Evolutionary conservation across 1,140 invertebrate species (phyloP).

Genomic region (Pogonognathellus flavescens): DNA sequence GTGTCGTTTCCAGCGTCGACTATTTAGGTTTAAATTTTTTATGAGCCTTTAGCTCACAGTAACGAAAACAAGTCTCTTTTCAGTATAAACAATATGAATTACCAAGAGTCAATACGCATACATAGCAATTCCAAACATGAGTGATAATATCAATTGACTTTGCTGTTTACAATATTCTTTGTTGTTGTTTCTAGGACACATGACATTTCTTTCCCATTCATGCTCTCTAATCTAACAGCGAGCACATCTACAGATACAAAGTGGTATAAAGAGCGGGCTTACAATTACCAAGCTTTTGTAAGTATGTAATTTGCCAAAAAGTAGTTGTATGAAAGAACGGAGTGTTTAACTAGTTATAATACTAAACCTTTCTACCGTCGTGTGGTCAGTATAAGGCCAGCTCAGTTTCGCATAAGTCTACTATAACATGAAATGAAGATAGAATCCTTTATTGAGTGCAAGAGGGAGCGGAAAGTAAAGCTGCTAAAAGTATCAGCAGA

Average conservation of each 20-base stretch:
- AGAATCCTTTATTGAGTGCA: no score
- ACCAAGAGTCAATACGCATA: slow-evolving; percentile 5
- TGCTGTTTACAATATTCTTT: slow-evolving; percentile 12
- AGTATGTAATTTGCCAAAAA: slow-evolving; percentile 38
- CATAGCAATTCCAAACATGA: slow-evolving; percentile 9
- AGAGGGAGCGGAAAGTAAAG: no score
- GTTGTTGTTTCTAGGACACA: slow-evolving; percentile 29
- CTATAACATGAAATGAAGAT: no score
- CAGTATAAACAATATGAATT: slow-evolving; percentile 26
- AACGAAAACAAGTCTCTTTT: slow-evolving; percentile 13
- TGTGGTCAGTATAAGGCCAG: slow-evolving; percentile 34
- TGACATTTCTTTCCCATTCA: background rate
- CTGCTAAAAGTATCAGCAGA: no score
- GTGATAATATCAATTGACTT: slow-evolving; percentile 48
- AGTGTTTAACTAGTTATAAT: slow-evolving; percentile 7
- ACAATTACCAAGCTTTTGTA: no score
- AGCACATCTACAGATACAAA: background rate
- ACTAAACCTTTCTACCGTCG: slow-evolving; percentile 8
- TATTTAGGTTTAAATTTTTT: slow-evolving; percentile 44
- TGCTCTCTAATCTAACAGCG: background rate
- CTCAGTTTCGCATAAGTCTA: background rate
- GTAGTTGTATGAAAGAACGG: slow-evolving; percentile 5
- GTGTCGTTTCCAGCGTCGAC: slow-evolving; percentile 23
- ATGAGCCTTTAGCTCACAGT: slow-evolving; percentile 38
- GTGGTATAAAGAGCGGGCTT: background rate